Conservation (phyloP, 2,113 vertebrate genomes). For the Microtus richardsoni region DNA sequence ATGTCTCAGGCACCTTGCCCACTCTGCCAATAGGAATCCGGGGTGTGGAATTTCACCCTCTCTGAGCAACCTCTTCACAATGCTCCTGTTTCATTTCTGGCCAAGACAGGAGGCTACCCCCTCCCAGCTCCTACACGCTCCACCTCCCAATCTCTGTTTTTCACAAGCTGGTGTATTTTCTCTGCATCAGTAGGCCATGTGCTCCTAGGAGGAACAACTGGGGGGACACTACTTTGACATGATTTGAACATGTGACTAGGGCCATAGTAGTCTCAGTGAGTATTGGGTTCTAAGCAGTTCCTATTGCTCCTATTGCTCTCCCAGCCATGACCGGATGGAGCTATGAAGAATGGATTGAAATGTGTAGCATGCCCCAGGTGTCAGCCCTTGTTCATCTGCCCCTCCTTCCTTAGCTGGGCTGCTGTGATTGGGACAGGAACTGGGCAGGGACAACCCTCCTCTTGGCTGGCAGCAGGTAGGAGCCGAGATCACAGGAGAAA, state of each 20-base stretch:
- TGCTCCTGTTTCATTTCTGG: slow-evolving; percentile 36
- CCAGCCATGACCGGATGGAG: background rate
- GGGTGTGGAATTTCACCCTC: slow-evolving; percentile 55
- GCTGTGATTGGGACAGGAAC: background rate
- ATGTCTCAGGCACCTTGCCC: background rate
- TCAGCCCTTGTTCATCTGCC: background rate
- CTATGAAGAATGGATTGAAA: background rate
- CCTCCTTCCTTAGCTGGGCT: slow-evolving; percentile 22
- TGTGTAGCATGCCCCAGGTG: background rate
- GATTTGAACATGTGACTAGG: background rate
- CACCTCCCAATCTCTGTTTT: background rate
- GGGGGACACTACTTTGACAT: background rate
- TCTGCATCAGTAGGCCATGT: background rate
- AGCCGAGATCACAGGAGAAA: slow-evolving; percentile 25
- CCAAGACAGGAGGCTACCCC: background rate
- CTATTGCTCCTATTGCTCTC: background rate
- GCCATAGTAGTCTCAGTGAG: background rate
- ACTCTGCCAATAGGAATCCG: background rate
- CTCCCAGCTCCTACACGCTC: background rate
- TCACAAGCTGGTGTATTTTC: rapidly evolving
- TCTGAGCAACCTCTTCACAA: slow-evolving; percentile 31
- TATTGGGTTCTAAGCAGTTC: background rate
- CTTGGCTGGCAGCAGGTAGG: slow-evolving; percentile 5
- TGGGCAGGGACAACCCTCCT: slow-evolving; percentile 22
- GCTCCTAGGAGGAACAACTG: background rate